Percentiles rank a stretch among this genome's conserved stretches.
These are phyloP conservation scores for Euproctis similis DNA, from an alignment of 2,888 invertebrate species.

Conservation along the genomic window DNA sequence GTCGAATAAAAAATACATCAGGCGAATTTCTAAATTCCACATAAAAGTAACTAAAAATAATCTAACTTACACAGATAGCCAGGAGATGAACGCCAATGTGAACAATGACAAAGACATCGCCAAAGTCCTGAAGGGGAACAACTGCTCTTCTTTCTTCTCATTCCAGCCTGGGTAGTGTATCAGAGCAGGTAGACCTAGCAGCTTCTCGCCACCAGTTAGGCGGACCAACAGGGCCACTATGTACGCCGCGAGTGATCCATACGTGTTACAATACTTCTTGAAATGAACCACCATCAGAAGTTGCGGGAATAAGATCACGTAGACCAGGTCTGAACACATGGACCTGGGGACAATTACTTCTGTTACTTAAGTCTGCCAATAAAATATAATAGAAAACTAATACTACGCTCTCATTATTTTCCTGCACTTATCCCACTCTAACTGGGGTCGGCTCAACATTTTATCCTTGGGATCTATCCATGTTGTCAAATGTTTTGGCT, in stretches of 20 bases:
- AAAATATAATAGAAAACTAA: too few relatives aligned
- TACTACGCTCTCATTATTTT: too few relatives aligned
- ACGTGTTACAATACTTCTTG: constrained; percentile 95
- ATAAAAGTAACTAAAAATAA: neutral
- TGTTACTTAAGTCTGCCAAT: too few relatives aligned
- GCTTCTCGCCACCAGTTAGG: constrained; percentile 88
- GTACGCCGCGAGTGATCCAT: constrained; percentile 94
- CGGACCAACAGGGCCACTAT: constrained; percentile 88
- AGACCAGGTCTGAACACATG: constrained; percentile 98
- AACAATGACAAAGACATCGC: constrained; percentile 92
- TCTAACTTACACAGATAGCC: constrained; percentile 85
- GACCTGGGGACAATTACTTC: constrained; percentile 83
- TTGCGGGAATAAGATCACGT: constrained; percentile 98
- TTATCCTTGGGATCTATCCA: too few relatives aligned
- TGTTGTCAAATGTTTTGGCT: too few relatives aligned
- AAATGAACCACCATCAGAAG: constrained; percentile 98
- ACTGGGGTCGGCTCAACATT: too few relatives aligned
- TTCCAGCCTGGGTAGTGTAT: constrained; percentile 94
- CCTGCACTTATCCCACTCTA: too few relatives aligned
- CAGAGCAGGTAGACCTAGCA: constrained; percentile 86
- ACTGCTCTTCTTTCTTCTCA: constrained; percentile 85
- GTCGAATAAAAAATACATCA: too few relatives aligned
- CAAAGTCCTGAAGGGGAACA: constrained; percentile 97
- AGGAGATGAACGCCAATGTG: constrained; percentile 87
- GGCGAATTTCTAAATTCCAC: neutral